Percentiles rank a stretch among this genome's conserved stretches.
These are phyloP conservation scores for Ctenosaura bakeri DNA, from an alignment of 2,797 vertebrate species.

Conservation along the genomic window DNA sequence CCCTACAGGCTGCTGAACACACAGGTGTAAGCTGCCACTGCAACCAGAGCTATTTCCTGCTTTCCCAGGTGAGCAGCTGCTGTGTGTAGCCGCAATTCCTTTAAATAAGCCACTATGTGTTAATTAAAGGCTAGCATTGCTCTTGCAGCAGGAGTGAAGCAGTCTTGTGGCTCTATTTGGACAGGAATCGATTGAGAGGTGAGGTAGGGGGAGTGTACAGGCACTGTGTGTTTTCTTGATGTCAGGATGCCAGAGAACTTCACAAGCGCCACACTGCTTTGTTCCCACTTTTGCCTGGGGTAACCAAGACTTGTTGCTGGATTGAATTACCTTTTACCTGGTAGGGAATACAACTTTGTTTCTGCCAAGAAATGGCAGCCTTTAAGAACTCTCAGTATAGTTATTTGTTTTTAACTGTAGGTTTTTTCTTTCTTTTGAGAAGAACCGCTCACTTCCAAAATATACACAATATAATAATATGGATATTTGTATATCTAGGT, in stretches of 20 bases:
- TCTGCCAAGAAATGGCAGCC: conserved; percentile 46
- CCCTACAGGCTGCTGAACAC: conserved; percentile 23
- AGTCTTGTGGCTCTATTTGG: conserved; percentile 40
- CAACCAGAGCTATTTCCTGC: not conserved
- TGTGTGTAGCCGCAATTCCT: conserved; percentile 28
- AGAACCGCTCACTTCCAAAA: not conserved
- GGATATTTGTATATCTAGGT: conserved; percentile 31
- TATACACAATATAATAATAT: conserved; percentile 24
- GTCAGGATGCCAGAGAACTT: conserved; percentile 2
- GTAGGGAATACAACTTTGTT: conserved; percentile 2
- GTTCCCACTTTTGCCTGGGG: conserved; percentile 45
- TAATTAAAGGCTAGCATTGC: conserved; percentile 40
- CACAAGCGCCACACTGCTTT: conserved; percentile 43
- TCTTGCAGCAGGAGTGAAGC: conserved; percentile 35
- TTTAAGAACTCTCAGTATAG: conserved; percentile 22
- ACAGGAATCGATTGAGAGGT: not conserved
- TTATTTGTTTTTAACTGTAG: conserved; percentile 39
- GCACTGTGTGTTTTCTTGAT: conserved; percentile 29
- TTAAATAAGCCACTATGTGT: conserved; percentile 39
- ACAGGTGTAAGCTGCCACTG: conserved; percentile 17
- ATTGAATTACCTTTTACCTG: conserved; percentile 35
- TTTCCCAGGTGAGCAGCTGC: conserved; percentile 19
- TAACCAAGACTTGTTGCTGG: conserved; percentile 49
- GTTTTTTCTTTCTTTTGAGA: conserved; percentile 43
- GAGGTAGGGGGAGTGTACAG: conserved; percentile 1